Evolutionary conservation across 2,797 vertebrate genomes (phyloP), one percentile per base, ranked within the genome.

Genomic region (Hippopotamyrus pictus): DNA sequence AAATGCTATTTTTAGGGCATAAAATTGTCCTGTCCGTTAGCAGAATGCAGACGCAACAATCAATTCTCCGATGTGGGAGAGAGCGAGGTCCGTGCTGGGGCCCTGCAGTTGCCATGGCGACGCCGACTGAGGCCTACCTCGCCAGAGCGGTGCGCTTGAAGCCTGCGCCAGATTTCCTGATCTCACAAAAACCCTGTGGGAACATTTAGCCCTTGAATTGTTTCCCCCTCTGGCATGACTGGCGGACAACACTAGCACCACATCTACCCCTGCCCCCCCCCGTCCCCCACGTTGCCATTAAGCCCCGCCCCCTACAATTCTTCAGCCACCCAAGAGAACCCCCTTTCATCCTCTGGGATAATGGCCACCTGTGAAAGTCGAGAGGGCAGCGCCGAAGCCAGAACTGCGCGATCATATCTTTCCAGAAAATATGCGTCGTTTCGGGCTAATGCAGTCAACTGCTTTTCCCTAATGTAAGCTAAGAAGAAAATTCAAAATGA

Each of bases 61-160:
- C 91, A 88, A 14, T 88, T 89, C 90, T 91, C 86, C 86, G 14
- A 79, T 86, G 89, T 73, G 44, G 50, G 54, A 84, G 87, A 88
- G 89, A 62, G 88, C 37, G 76, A 53, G 89, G 90, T 90, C 85
- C 25, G n/a, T 89, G 91, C 90, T 33, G 84, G 90, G 46, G 91
- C 91, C 91, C 90, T 88, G 84, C 90, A 91, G 93, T 94, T 94
- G 91, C 93, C 92, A 92, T 94, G 92, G 91, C 91, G 91, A 93
- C 92, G 54, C 33, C 12, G 90, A 87, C 73, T 73, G 91, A 88
- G 91, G 91, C 91, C 91, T 92, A 91, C 91, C 91, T 92, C 87
- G 87, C 92, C 93, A 92, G 91, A 79, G 54, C 62, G 41, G 89
- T 54, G 79, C 14, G 91, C 88, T 89, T 90, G 89, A 79, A 92